A percentile compares a stretch with the other conserved stretches of the same genome.
phyloP scores from a whole-genome alignment of 2,888 invertebrate genomes.

The Stenodema calcarata region DNA sequence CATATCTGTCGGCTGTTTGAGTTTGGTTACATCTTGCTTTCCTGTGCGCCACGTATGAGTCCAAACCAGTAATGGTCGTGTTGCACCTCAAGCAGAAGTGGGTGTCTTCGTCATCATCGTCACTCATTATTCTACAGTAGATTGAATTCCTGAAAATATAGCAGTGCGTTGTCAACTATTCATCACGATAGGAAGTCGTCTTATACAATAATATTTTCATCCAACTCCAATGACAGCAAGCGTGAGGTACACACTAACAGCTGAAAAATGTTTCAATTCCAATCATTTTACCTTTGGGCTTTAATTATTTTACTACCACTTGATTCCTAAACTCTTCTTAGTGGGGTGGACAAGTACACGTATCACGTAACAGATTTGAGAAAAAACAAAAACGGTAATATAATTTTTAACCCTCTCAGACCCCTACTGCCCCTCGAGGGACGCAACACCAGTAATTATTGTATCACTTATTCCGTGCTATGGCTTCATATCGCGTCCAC shows the following conservation, averaged over 20 bases:
- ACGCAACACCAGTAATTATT: conserved; percentile 44
- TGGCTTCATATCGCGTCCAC: conserved; percentile 36
- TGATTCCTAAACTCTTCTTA: too few relatives aligned
- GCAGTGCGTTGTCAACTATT: too few relatives aligned
- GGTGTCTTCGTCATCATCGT: conserved; percentile 76
- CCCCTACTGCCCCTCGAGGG: background rate
- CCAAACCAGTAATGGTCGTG: conserved; percentile 80
- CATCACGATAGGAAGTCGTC: too few relatives aligned
- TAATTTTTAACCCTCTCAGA: background rate
- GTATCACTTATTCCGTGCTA: conserved; percentile 41
- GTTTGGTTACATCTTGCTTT: conserved; percentile 69
- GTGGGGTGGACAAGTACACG: background rate
- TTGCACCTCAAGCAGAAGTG: conserved; percentile 90
- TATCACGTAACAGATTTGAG: background rate
- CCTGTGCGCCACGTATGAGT: conserved; percentile 84
- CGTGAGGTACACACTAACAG: too few relatives aligned
- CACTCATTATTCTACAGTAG: conserved; percentile 31
- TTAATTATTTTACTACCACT: too few relatives aligned
- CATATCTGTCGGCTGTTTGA: background rate
- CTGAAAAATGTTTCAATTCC: too few relatives aligned
- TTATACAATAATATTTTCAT: too few relatives aligned
- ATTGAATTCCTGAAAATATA: background rate
- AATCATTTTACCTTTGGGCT: too few relatives aligned
- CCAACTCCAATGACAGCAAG: too few relatives aligned
- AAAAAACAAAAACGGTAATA: background rate